Percentiles rank a stretch among this genome's conserved stretches.
These are phyloP conservation scores for Bubo bubo DNA, from an alignment of 2,113 vertebrate genomes.

Conservation along the genomic window DNA sequence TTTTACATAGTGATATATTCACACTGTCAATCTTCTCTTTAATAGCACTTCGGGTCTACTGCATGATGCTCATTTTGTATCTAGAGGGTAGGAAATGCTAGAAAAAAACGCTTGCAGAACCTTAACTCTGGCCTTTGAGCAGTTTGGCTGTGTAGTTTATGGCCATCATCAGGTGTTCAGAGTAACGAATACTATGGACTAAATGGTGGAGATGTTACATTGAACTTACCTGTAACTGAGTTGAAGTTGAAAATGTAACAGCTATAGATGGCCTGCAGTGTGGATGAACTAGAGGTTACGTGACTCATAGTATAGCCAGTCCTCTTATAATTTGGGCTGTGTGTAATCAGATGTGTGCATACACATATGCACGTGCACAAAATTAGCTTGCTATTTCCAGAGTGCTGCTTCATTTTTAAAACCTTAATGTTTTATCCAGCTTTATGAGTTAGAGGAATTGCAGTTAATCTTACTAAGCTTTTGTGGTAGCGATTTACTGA, in stretches of 20 bases:
- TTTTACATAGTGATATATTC: background rate
- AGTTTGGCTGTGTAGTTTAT: background rate
- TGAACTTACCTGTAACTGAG: background rate
- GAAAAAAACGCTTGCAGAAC: fast-evolving
- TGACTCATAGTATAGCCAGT: background rate
- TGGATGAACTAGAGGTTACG: background rate
- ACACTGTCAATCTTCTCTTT: background rate
- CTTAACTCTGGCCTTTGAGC: background rate
- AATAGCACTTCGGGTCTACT: background rate
- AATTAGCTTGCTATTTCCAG: background rate
- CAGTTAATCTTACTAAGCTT: background rate
- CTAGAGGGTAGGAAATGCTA: background rate
- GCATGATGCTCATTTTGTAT: background rate
- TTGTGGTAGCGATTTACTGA: background rate
- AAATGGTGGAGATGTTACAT: background rate
- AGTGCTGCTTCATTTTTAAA: background rate
- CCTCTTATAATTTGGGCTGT: background rate
- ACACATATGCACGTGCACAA: background rate
- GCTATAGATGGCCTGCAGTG: background rate
- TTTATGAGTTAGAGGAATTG: background rate
- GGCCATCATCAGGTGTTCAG: background rate
- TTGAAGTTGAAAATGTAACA: background rate
- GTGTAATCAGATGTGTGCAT: background rate
- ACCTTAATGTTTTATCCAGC: background rate
- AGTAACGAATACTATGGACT: background rate